Conservation (phyloP, 64 coral and sea anemone species). For the Stichodactyla mertensii region DNA sequence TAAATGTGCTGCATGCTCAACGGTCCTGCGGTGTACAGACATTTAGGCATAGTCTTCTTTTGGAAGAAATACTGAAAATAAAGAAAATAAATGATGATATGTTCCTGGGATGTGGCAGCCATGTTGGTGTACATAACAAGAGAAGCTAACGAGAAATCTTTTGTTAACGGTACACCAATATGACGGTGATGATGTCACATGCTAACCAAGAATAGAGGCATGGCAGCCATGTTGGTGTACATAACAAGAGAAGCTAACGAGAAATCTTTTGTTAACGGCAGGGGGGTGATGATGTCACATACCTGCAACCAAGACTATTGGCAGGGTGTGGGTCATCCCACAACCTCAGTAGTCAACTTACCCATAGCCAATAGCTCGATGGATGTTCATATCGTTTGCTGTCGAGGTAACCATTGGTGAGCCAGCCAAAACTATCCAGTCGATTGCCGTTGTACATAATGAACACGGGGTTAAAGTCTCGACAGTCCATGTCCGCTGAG, state of each 20-base stretch:
- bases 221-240: too few relatives aligned
- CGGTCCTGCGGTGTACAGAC: neutral
- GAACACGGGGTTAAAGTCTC: conserved; percentile 79
- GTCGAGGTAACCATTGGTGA: conserved; percentile 6
- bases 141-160: too few relatives aligned
- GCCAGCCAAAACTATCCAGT: conserved; percentile 80
- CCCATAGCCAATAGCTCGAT: neutral
- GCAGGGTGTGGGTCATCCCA: too few relatives aligned
- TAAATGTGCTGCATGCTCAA: conserved; percentile 63
- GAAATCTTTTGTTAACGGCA: too few relatives aligned
- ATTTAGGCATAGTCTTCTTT: conserved; percentile 40
- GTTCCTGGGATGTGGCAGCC: too few relatives aligned
- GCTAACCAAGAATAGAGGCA: too few relatives aligned
- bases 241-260: too few relatives aligned
- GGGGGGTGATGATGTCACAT: too few relatives aligned
- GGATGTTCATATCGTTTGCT: conserved; percentile 72
- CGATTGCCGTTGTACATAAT: conserved; percentile 57
- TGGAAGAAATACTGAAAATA: conserved; percentile 47
- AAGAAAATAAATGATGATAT: neutral
- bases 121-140: too few relatives aligned
- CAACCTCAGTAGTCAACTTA: neutral
- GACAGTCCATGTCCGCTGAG: conserved; percentile 74
- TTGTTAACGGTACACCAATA: too few relatives aligned
- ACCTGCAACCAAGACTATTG: too few relatives aligned
- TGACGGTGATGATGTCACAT: too few relatives aligned